These are phyloP conservation scores for Lepus timidus DNA, from an alignment of 2,113 vertebrate species.

Conservation along the genomic window DNA sequence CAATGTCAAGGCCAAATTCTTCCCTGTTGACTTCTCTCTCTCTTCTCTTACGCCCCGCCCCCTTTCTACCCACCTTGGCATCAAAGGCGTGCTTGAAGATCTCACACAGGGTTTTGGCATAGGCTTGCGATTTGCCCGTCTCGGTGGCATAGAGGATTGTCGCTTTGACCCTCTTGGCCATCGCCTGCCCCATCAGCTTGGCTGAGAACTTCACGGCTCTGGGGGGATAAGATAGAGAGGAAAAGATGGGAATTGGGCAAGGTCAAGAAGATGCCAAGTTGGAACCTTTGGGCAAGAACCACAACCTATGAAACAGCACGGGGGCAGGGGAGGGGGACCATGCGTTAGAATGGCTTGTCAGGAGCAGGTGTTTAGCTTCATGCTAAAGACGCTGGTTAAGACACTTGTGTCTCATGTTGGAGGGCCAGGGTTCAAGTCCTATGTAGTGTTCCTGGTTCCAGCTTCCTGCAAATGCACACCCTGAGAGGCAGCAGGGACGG, in stretches of 20 bases:
- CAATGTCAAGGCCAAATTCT: not conserved
- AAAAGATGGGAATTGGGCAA: not conserved
- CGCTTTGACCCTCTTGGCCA: constrained; percentile 99
- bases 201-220: constrained; percentile 99
- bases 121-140: constrained; percentile 97
- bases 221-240: constrained; percentile 50
- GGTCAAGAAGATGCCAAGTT: not conserved
- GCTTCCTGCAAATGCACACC: no score
- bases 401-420: not conserved
- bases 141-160: constrained; percentile 98
- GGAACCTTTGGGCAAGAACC: not conserved
- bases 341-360: not conserved
- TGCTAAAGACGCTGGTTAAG: no score
- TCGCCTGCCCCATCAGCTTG: constrained; percentile 98
- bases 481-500: no score
- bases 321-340: no score
- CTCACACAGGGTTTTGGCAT: constrained; percentile 98
- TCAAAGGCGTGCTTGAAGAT: constrained; percentile 99
- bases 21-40: not conserved
- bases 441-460: no score
- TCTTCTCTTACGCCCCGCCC: not conserved
- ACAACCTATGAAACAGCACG: not conserved
- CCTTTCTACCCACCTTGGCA: constrained; percentile 92
- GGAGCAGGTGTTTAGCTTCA: no score
- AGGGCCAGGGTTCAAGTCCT: no score